Conservation (phyloP, 2,888 invertebrate genomes). For the Cotesia congregata region DNA sequence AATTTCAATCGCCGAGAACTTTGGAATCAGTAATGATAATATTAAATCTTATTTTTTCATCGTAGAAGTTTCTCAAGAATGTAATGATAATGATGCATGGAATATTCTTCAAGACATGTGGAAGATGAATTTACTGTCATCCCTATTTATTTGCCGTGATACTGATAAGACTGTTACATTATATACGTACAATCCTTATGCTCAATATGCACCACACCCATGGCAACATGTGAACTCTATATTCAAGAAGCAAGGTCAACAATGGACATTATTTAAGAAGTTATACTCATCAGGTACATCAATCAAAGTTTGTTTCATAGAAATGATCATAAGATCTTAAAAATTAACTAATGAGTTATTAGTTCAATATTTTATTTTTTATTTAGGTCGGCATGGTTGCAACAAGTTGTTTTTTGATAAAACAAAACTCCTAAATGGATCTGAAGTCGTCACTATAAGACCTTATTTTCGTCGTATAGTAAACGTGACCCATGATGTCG, state of each 20-base stretch:
- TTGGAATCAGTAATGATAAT: neutral
- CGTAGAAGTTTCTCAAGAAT: neutral
- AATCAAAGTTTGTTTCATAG: no score
- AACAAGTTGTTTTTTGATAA: no score
- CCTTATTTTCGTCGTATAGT: neutral
- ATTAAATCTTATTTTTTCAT: constrained; percentile 8
- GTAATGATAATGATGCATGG: neutral
- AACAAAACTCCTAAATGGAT: constrained; percentile 14
- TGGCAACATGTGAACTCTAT: neutral
- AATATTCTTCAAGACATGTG: neutral
- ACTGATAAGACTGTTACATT: neutral
- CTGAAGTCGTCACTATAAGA: neutral
- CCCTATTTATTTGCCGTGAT: neutral
- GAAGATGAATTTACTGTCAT: constrained; percentile 18
- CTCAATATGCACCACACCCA: neutral
- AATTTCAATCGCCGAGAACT: no score
- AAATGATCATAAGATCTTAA: neutral
- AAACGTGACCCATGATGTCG: neutral
- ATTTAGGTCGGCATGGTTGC: no score
- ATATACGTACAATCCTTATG: constrained; percentile 17
- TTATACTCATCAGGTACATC: neutral
- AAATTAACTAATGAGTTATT: no score
- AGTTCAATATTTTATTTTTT: no score
- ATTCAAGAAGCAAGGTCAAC: neutral
- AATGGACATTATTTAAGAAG: neutral